Percentiles rank a stretch among this genome's conserved stretches.
phyloP scores from a whole-genome alignment of 2,888 invertebrate species.

The Rotaria macrura region DNA sequence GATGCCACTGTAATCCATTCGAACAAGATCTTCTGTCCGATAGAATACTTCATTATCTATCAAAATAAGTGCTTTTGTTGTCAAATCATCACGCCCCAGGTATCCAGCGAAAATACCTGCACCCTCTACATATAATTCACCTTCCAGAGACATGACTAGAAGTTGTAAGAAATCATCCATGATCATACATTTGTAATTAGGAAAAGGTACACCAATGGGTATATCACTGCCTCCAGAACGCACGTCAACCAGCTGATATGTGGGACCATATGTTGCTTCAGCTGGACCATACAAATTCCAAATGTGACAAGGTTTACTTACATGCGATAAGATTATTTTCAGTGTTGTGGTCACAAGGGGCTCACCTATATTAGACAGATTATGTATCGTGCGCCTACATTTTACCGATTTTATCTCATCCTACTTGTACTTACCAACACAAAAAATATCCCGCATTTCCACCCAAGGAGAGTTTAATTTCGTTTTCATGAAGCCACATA shows the following conservation, averaged over 20 bases:
- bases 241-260: not conserved
- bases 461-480: too few species aligned
- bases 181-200: not conserved
- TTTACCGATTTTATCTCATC: not conserved
- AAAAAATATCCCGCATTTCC: too few species aligned
- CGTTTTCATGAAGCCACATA: not conserved
- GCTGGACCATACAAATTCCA: not conserved
- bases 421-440: not conserved
- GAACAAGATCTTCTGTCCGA: not conserved
- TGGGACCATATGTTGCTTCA: not conserved
- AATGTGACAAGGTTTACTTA: not conserved
- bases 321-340: not conserved
- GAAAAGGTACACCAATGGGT: not conserved
- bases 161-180: not conserved
- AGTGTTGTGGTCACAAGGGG: not conserved
- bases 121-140: not conserved
- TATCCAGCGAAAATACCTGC: not conserved
- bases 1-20: not conserved
- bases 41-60: not conserved
- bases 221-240: accelerated
- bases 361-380: not conserved
- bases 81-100: not conserved
- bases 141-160: not conserved
- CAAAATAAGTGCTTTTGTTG: not conserved
- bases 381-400: too few species aligned